Evolutionary conservation across 2,797 vertebrate species (phyloP), one percentile per base, ranked within the genome.

Genomic region (Anabas testudineus): DNA sequence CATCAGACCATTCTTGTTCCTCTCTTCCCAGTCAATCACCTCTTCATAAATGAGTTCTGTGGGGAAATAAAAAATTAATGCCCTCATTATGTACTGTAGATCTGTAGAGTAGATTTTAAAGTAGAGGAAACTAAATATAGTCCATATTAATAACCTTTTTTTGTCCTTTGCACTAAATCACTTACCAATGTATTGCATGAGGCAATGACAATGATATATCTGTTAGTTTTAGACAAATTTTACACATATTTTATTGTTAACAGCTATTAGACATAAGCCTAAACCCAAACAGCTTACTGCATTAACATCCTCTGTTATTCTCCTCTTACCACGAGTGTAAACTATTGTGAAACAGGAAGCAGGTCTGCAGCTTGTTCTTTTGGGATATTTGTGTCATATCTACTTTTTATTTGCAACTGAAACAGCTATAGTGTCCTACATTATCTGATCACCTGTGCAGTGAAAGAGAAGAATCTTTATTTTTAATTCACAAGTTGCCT

Each of bases 1-100:
- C 81, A 96, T 94, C 79, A 98, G 93, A 62, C 97, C 97, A 55
- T 99, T 99, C 92, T 98, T 97, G 93, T 95, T 98, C 86, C 97
- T 96, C 91, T 98, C 97, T 90, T 99, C 97, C 97, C 97, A 99
- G 84, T 98, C 97, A 84, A 98, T 97, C 83, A 99, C 96, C 92
- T 99, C 97, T 89, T 98, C 97, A 93, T 99, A 99, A 93, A 99
- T 99, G 59, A 99, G 94, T 84, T 97, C 97, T 99, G 90, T 32
- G 46, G 14, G 60, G 43, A 26, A 65, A 63, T 18, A 76, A 24
- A 48, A 37, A 10, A 56, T 5, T 10, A 5, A 22, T 10, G 28
- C 1, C 0, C 5, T 51, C 1, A 49, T 8, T 21, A 24, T 7
- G 5, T 26, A 30, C 7, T 36, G 34, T 36, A n/a, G n/a, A n/a